These are phyloP conservation scores for Cristatella mucedo DNA, from an alignment of 2,888 invertebrate species.

Conservation along the genomic window DNA sequence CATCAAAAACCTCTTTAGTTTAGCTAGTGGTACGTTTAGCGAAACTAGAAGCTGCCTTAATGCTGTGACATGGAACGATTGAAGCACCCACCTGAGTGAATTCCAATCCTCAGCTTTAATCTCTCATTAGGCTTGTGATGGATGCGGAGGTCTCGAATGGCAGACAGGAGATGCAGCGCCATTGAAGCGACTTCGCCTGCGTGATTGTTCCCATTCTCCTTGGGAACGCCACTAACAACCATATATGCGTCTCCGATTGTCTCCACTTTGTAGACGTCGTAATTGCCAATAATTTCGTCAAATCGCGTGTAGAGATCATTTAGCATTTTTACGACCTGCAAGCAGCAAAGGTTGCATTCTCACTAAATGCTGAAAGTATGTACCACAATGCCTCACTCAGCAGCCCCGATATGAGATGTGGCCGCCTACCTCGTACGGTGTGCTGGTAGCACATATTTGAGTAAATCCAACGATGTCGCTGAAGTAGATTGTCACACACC, in stretches of 20 bases:
- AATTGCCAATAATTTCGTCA: conserved; percentile 22
- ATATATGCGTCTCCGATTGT: conserved; percentile 33
- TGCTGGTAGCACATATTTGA: conserved; percentile 24
- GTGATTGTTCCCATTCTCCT: conserved; percentile 22
- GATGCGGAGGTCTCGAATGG: conserved; percentile 22
- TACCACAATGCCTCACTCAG: no score
- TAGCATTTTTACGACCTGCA: conserved; percentile 23
- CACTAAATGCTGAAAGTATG: background rate
- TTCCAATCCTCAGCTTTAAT: conserved; percentile 25
- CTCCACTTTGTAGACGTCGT: conserved; percentile 31
- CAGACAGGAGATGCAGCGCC: conserved; percentile 22
- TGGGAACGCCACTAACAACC: conserved; percentile 26
- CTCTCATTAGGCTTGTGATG: conserved; percentile 21
- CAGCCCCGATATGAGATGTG: no score
- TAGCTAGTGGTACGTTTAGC: no score
- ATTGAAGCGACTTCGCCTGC: conserved; percentile 23
- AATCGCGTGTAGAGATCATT: conserved; percentile 24
- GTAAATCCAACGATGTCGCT: conserved; percentile 33
- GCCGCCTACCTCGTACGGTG: conserved; percentile 26
- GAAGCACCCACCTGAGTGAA: conserved; percentile 27
- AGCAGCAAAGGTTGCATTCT: conserved; percentile 9
- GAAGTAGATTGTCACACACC: conserved; percentile 32
- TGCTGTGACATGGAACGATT: no score
- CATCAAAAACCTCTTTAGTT: no score
- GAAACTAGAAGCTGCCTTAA: no score